Base-by-base conservation (phyloP, 2,888 invertebrate genomes). In the Drosophila prolongata region DNA sequence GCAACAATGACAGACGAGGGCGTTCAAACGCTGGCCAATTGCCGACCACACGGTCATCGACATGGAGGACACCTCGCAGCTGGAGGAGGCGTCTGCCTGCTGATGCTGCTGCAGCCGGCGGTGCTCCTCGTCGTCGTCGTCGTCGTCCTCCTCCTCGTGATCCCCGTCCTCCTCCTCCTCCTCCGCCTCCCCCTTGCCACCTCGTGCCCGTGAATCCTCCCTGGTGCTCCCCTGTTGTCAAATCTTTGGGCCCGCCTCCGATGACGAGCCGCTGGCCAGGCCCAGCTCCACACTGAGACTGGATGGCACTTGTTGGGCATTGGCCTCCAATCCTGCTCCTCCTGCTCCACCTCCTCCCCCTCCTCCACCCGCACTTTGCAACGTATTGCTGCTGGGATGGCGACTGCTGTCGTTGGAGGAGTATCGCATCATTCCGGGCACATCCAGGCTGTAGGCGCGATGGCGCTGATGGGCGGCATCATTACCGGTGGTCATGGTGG, bases 141-240 rank as follows among this genome's bases (percentile, higher is more conserved):
- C 46, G 2, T 11, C 43, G 0, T 56, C 49, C 14, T n/a, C 38
- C 10, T 34, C 50, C 2, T 19, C 19, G 19, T 27, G 3, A 0
- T 38, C 54, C 4, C 62, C 70, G 9, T 55, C 43, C n/a, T 68
- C 30, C 19, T 60, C 42, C 40, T 59, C 24, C 11, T 24, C 69
- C 42, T 3, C 6, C 14, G 1, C 47, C 8, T 19, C 10, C 40
- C 54, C 56, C 46, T 54, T 57, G 60, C 53, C 68, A 27, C 35
- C 24, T 30, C 44, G 8, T 4, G 27, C 24, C 35, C 30, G 30
- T 9, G 27, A 19, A n/a, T 61, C 49, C 44, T 78, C 68, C 60
- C 91, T 91, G 77, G 88, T 86, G 86, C 90, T 90, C 87, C 89
- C 91, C 90, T 90, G 90, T 89, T 92, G 92, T 92, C 92, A 92